phyloP scores from a whole-genome alignment of 2,888 invertebrate genomes.

The Tuberolachnus salignus region DNA sequence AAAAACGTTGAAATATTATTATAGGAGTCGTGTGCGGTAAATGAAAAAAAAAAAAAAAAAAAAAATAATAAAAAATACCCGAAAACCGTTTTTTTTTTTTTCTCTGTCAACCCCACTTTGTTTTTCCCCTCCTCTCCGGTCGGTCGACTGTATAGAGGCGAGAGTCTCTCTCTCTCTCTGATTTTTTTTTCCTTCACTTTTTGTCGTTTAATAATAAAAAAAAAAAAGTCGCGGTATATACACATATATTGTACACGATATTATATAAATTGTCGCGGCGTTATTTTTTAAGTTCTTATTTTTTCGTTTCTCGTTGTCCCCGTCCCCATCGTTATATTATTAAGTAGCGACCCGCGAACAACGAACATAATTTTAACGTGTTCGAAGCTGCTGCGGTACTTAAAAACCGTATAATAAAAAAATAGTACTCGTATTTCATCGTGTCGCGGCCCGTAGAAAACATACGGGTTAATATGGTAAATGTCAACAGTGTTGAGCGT shows the following conservation, averaged over 20 bases:
- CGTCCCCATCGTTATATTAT: background rate
- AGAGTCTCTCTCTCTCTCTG: too few species aligned
- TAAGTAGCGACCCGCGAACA: constrained; percentile 25
- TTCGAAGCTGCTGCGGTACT: background rate
- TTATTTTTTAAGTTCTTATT: constrained; percentile 15
- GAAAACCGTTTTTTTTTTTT: too few species aligned
- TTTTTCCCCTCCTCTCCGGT: background rate
- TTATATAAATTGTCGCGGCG: too few species aligned
- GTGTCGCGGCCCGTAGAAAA: too few species aligned
- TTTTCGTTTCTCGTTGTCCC: background rate
- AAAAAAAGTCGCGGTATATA: constrained; percentile 7
- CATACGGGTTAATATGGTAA: too few species aligned
- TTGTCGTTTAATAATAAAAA: background rate
- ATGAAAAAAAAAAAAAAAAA: background rate
- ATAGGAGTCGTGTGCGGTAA: background rate
- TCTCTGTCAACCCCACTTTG: background rate
- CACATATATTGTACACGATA: too few species aligned
- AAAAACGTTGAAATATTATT: too few species aligned
- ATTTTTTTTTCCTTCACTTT: background rate
- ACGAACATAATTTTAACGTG: constrained; percentile 25
- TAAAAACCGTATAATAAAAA: background rate
- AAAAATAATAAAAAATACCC: background rate
- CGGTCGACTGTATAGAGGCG: too few species aligned
- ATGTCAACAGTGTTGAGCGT: too few species aligned
- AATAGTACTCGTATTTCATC: too few species aligned